These are phyloP conservation scores for Oreonectes daqikongensis DNA, from an alignment of 2,797 vertebrate species.

Conservation along the genomic window DNA sequence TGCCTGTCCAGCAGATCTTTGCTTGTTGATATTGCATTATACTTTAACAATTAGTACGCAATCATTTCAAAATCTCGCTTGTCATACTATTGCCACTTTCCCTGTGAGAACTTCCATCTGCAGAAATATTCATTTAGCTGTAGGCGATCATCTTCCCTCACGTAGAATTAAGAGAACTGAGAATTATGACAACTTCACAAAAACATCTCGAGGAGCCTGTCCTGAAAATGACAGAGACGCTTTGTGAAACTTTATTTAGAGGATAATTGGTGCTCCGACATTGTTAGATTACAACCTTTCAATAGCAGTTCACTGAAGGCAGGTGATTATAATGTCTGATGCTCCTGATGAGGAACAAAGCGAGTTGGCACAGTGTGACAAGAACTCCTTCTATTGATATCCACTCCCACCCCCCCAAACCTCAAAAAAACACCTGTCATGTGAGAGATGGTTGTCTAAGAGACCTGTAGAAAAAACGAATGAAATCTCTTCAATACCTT, in stretches of 20 bases:
- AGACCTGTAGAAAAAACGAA: neutral
- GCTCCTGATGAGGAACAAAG: constrained; percentile 57
- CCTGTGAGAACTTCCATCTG: constrained; percentile 47
- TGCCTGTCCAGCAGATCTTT: neutral
- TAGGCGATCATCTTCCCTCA: constrained; percentile 56
- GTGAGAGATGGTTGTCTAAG: constrained; percentile 13
- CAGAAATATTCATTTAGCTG: constrained; percentile 27
- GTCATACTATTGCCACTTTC: constrained; percentile 39
- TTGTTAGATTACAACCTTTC: constrained; percentile 56
- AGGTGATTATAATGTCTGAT: constrained; percentile 62
- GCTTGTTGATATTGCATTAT: constrained; percentile 16
- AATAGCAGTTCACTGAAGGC: constrained; percentile 46
- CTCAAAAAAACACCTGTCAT: constrained; percentile 29
- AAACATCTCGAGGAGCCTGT: constrained; percentile 41
- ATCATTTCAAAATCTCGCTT: constrained; percentile 22
- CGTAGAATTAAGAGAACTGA: constrained; percentile 62
- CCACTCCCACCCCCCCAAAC: neutral
- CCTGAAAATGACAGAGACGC: constrained; percentile 56
- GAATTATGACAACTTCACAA: constrained; percentile 57
- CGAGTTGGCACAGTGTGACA: constrained; percentile 63
- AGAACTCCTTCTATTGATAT: constrained; percentile 19
- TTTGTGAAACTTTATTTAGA: constrained; percentile 59
- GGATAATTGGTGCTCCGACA: constrained; percentile 58
- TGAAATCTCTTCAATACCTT: neutral
- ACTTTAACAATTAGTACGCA: constrained; percentile 10